Percentiles rank a stretch among this genome's conserved stretches.
These are phyloP conservation scores for Lepeophtheirus nordmannii DNA, from an alignment of 2,888 invertebrate genomes.

Conservation along the genomic window DNA sequence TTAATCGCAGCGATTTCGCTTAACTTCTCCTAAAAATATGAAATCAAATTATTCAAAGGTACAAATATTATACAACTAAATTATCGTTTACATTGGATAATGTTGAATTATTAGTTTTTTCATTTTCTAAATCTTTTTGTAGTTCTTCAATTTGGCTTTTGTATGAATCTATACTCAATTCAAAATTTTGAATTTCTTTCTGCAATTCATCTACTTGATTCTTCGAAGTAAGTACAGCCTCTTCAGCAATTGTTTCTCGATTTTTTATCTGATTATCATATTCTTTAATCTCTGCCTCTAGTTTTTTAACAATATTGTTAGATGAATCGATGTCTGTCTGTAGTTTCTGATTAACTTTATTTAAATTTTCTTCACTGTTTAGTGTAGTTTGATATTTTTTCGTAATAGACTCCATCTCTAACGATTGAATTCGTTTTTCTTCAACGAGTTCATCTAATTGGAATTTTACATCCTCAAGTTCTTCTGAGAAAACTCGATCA, in stretches of 20 bases:
- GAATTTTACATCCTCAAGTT: constrained; percentile 3
- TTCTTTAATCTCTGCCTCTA: not conserved
- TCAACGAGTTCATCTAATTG: constrained; percentile 4
- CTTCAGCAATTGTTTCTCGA: not conserved
- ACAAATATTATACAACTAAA: too few relatives aligned
- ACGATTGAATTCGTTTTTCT: not conserved
- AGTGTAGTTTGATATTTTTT: not conserved
- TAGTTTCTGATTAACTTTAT: not conserved
- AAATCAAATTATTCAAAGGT: too few relatives aligned
- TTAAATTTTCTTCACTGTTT: not conserved
- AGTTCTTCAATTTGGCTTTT: not conserved
- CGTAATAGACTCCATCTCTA: too few relatives aligned
- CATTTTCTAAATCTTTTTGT: not conserved
- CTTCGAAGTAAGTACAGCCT: not conserved
- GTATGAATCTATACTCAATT: not conserved
- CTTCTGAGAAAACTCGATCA: constrained; percentile 15
- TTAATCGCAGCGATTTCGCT: not conserved
- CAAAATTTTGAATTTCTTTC: not conserved
- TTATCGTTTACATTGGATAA: not conserved
- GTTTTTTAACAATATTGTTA: not conserved
- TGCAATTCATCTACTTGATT: not conserved
- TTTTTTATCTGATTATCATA: not conserved
- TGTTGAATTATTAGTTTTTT: not conserved
- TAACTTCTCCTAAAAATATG: not conserved
- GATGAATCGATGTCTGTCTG: not conserved